A percentile compares a stretch with the other conserved stretches of the same genome.
These are phyloP conservation scores for Aphaenogaster rudis DNA, from an alignment of 1,140 invertebrate species.

Conservation along the genomic window DNA sequence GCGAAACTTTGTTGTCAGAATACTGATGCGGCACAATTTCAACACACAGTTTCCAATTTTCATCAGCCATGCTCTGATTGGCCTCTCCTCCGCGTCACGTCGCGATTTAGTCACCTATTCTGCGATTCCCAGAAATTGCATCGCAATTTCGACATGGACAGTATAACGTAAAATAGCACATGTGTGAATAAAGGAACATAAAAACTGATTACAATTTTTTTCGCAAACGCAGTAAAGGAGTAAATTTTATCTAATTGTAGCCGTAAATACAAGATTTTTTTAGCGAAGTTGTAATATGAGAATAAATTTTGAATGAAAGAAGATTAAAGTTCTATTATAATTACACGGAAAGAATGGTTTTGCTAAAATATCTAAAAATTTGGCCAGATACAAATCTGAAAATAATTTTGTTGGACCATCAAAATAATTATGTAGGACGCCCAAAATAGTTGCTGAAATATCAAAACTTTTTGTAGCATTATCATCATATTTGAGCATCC, in stretches of 20 bases:
- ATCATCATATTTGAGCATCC: no score
- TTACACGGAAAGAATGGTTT: no score
- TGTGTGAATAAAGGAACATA: not conserved
- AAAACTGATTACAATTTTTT: not conserved
- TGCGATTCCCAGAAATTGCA: constrained; percentile 25
- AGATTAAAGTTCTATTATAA: not conserved
- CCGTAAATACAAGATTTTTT: not conserved
- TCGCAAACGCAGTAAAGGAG: not conserved
- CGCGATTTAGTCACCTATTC: constrained; percentile 17
- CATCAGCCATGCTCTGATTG: constrained; percentile 49
- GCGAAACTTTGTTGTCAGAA: constrained; percentile 45
- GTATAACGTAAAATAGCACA: not conserved
- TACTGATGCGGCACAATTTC: constrained; percentile 49
- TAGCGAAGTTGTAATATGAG: not conserved
- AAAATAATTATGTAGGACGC: no score
- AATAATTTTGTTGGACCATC: no score
- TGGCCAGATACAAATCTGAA: no score
- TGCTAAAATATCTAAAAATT: no score
- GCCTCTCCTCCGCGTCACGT: not conserved
- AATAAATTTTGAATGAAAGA: not conserved
- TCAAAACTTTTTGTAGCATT: no score
- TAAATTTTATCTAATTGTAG: not conserved
- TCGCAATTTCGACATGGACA: not conserved
- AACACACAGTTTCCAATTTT: constrained; percentile 36
- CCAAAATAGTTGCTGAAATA: no score